Evolutionary conservation across 2,113 vertebrate species (phyloP), one percentile per base, ranked within the genome.

Genomic region (Stegastes partitus): DNA sequence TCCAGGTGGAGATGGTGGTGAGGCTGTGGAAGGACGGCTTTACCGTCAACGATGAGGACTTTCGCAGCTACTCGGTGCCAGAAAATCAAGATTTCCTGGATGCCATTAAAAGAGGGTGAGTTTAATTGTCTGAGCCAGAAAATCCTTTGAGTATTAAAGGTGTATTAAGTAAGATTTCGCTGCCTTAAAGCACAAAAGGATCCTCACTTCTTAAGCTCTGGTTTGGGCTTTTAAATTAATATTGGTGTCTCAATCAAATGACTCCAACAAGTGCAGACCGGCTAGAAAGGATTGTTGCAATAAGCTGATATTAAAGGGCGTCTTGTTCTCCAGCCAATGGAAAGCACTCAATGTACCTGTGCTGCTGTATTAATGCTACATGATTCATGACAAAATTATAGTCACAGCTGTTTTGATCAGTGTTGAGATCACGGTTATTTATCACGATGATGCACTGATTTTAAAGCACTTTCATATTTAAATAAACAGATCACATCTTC

Each of bases 21-120:
- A 96, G 96, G 84, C 94, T 99, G 81, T 99, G 98, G 97, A 98
- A 97, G 91, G 97, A 99, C 0, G 98, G 97, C 11, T 99, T 99
- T 85, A 98, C 97, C 0, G 95, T 98, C 1, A 98, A 99, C 0
- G 95, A 97, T 0, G 90, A 96, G 37, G 95, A 97, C 72, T 96
- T 99, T 68, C 95, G 97, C 76, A 96, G 95, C 89, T 99, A 99
- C 57, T 22, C 93, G 16, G 79, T 94, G 39, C 91, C 93, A 81
- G 94, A 95, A 87, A 98, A 96, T 91, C 96, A 97, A 76, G 95
- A 96, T 68, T 99, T 99, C 92, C 93, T 98, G 89, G 96, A 98
- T 77, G 94, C 96, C n/a, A 93, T 98, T 87, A 97, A 97, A 89
- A 96, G 96, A 62, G 97, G 97, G 97, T 96, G 80, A 93, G 94